A percentile compares a stretch with the other conserved stretches of the same genome.
Conservation (phyloP, 2,888 invertebrate species). For the Rhopalosiphum nymphaeae region DNA sequence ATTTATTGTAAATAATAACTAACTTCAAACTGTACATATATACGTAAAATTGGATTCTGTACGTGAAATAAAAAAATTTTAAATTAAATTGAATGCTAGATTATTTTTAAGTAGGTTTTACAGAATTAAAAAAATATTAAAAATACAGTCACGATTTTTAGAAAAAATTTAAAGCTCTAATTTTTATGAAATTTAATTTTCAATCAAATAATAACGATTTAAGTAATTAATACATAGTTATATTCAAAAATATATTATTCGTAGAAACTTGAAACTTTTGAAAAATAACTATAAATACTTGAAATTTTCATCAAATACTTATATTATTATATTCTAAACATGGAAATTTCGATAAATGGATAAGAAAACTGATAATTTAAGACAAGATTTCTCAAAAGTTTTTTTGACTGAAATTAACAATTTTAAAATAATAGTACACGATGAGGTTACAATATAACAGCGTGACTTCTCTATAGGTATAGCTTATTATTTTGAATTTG, state of each 20-base stretch:
- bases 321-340: background rate
- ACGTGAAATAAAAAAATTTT: no score
- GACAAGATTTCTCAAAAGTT: no score
- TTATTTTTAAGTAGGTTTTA: background rate
- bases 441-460: background rate
- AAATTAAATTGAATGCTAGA: background rate
- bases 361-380: no score
- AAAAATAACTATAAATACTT: background rate
- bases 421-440: no score
- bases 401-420: no score
- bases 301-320: background rate
- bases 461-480: background rate
- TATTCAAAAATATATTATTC: no score
- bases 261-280: no score
- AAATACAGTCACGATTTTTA: background rate
- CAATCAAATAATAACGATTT: background rate
- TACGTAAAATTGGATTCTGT: no score
- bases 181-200: background rate
- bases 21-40: no score
- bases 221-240: background rate
- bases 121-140: background rate
- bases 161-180: background rate
- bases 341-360: background rate
- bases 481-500: background rate
- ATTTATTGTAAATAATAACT: no score